phyloP scores from a whole-genome alignment of 2,113 vertebrate genomes.

The Cromileptes altivelis region DNA sequence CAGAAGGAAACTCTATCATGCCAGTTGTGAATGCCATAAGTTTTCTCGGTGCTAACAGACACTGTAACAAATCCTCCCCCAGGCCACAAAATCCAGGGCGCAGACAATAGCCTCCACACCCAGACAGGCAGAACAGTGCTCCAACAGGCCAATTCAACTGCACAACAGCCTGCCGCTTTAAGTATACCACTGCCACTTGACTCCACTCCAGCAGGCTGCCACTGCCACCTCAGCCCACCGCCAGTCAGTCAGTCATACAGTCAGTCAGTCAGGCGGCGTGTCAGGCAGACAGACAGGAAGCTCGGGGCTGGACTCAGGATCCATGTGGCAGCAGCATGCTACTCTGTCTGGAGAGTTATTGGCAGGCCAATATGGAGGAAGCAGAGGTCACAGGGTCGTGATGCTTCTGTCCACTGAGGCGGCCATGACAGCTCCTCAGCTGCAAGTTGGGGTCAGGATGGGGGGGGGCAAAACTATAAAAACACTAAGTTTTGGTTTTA shows the following conservation, averaged over 20 bases:
- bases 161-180: conserved; percentile 20
- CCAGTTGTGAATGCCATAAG: conserved; percentile 54
- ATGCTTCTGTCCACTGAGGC: conserved; percentile 25
- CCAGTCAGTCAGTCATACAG: conserved; percentile 17
- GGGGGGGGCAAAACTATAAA: neutral
- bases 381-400: conserved; percentile 47
- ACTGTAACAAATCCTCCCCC: conserved; percentile 67
- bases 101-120: conserved; percentile 66
- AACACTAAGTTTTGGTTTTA: neutral
- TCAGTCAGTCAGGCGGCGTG: neutral
- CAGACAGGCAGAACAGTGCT: conserved; percentile 46
- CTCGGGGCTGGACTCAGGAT: conserved; percentile 2
- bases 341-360: conserved; percentile 28
- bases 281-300: conserved; percentile 15
- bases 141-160: conserved; percentile 16
- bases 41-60: conserved; percentile 42
- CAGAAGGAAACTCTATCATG: conserved; percentile 71
- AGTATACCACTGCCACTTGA: conserved; percentile 36
- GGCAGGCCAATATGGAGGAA: conserved; percentile 23
- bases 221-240: neutral
- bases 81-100: conserved; percentile 62
- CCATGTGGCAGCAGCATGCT: neutral
- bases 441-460: neutral
- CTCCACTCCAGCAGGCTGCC: conserved; percentile 9
- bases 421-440: neutral